phyloP scores from a whole-genome alignment of 2,113 vertebrate genomes.

The Mesitornis unicolor region DNA sequence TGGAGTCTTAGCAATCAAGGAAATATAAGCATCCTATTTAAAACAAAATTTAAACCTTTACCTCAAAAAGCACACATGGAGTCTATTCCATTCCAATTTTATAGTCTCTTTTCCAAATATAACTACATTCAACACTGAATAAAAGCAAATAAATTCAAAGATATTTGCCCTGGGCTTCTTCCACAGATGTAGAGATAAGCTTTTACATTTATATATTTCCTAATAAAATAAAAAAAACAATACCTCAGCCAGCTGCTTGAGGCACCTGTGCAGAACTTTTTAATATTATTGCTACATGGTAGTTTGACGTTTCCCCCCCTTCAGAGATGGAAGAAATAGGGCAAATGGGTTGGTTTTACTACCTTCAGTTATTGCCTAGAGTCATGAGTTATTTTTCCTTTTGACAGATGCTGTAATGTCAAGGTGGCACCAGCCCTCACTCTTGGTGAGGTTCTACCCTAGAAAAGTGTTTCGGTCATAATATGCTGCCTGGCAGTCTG shows the following conservation, averaged over 20 bases:
- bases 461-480: conserved; percentile 12
- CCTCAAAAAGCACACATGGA: background rate
- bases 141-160: background rate
- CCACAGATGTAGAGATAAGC: background rate
- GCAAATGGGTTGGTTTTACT: conserved; percentile 11
- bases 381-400: conserved; percentile 30
- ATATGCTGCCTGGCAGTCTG: background rate
- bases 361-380: conserved; percentile 10
- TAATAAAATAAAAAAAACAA: background rate
- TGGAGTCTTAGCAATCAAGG: background rate
- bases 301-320: background rate
- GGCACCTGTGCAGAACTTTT: background rate
- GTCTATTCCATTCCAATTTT: background rate
- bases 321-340: background rate
- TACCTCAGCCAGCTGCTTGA: background rate
- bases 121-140: background rate
- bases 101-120: background rate
- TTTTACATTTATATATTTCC: background rate
- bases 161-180: background rate
- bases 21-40: background rate
- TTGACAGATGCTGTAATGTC: conserved; percentile 22
- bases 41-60: background rate
- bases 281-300: conserved; percentile 22
- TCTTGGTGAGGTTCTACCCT: background rate
- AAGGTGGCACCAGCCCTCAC: conserved; percentile 9